Base-by-base conservation (phyloP, 2,797 vertebrate species). In the Thalassophryne amazonica region DNA sequence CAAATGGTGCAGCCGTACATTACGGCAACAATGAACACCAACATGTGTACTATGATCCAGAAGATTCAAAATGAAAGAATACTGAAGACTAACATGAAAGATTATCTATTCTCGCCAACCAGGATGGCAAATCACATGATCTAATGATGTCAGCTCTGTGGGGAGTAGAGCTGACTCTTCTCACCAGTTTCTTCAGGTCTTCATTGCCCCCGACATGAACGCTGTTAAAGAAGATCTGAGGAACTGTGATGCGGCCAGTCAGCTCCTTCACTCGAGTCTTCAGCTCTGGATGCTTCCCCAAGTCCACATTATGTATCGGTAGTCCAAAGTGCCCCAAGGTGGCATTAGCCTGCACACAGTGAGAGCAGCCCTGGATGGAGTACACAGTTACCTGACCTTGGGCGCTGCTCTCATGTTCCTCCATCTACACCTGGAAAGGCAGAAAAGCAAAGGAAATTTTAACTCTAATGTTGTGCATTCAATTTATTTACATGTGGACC, bases 211-310 rank as follows among this genome's bases (percentile, higher is more conserved):
- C 89, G 0, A 92, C 55, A 17, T 90, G 82, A 36, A 89, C 2
- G 21, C 40, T 74, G 71, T 92, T 92, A 34, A 92, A 91, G 73
- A 90, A 92, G 64, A 92, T 91, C 64, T 92, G 90, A 12, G 91
- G 90, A 21, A 91, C 85, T 0, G 87, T 76, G 64, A 53, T 78
- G 41, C 76, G 73, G 20, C 89, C 90, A 0, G 89, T 86, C 41
- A 90, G 75, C 36, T 84, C 61, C 73, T 85, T 83, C 69, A 92
- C 60, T 11, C 43, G 63, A 14, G 48, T 52, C 53, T 73, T 69
- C 2, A 92, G 61, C 60, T 80, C 81, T 0, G 79, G 63, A 55
- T 91, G 83, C 13, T 43, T 57, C 12, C 78, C 83, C 11, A 91
- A 5, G 18, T 92, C 86, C 39, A 92, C 81, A 0, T 89, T 88